Evolutionary conservation across 1,140 invertebrate genomes (phyloP).

Genomic region (Drosophila santomea): DNA sequence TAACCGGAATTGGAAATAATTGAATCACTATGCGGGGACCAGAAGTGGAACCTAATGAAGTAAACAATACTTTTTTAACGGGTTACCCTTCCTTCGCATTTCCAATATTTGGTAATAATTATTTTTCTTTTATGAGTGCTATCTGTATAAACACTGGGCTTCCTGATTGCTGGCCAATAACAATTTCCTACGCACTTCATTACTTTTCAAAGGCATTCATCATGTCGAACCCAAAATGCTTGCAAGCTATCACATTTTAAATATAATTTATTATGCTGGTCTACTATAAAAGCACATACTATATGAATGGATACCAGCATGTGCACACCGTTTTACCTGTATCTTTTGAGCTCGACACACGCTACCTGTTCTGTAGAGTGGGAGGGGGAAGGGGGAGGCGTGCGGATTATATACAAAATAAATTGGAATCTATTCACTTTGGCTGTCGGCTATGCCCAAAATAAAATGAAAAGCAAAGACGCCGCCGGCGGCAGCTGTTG

Average conservation of each 20-base stretch:
- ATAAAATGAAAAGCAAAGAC: slow-evolving; percentile 43
- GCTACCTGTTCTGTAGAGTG: neutral
- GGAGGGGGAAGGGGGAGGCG: slow-evolving; percentile 2
- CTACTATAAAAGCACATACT: neutral
- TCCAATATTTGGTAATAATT: neutral
- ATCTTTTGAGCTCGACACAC: slow-evolving; percentile 22
- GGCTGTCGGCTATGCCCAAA: slow-evolving; percentile 41
- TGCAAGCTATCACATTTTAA: neutral
- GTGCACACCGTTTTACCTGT: slow-evolving; percentile 20
- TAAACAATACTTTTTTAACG: neutral
- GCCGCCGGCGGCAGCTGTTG: slow-evolving; percentile 13
- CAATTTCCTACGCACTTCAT: neutral
- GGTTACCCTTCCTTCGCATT: neutral
- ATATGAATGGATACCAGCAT: neutral
- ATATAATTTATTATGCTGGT: slow-evolving; percentile 15
- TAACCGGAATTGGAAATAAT: neutral
- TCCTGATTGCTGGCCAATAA: neutral
- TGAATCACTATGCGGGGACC: slow-evolving; percentile 1
- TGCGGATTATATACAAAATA: slow-evolving; percentile 37
- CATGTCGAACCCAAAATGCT: neutral
- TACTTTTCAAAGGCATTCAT: neutral
- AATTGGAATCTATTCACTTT: slow-evolving; percentile 58
- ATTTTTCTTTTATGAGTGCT: neutral
- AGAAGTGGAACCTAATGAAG: slow-evolving; percentile 26
- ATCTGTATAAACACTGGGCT: neutral